Percentiles rank a stretch among this genome's conserved stretches.
These are phyloP conservation scores for Amiota communis DNA, from an alignment of 2,888 invertebrate species.

Conservation along the genomic window DNA sequence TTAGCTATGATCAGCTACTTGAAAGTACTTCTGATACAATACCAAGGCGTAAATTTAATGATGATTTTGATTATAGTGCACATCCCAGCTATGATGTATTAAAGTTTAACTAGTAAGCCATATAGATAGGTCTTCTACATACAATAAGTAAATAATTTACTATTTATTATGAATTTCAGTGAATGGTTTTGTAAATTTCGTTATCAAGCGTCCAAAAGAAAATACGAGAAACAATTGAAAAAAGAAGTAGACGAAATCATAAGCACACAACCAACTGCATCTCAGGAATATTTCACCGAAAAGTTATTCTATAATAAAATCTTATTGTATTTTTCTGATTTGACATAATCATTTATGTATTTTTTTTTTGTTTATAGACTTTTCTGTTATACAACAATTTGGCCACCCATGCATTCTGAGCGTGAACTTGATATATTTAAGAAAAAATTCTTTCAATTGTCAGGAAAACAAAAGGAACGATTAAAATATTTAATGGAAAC, in stretches of 20 bases:
- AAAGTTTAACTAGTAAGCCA: conserved; percentile 41
- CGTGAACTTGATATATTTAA: not conserved
- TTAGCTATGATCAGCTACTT: too few relatives aligned
- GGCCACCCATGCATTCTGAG: conserved; percentile 10
- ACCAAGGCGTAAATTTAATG: not conserved
- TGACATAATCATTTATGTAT: not conserved
- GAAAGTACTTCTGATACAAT: too few relatives aligned
- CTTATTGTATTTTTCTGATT: not conserved
- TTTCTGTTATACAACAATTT: conserved; percentile 18
- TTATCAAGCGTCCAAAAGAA: conserved; percentile 31
- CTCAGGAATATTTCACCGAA: not conserved
- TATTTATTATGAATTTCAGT: not conserved
- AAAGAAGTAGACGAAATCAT: conserved; percentile 39
- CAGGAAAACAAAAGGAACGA: conserved; percentile 13
- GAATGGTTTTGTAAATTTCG: conserved; percentile 43
- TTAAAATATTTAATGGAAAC: not conserved
- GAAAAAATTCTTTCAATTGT: conserved; percentile 3
- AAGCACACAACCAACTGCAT: conserved; percentile 34
- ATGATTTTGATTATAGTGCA: conserved; percentile 28
- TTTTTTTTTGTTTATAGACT: not conserved
- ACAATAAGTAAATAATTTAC: too few relatives aligned
- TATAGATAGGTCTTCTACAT: too few relatives aligned
- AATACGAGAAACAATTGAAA: conserved; percentile 44
- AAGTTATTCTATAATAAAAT: not conserved
- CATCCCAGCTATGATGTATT: conserved; percentile 47